Percentiles rank a stretch among this genome's conserved stretches.
Conservation (phyloP, 2,888 invertebrate species). For the Drosophila kokeensis region DNA sequence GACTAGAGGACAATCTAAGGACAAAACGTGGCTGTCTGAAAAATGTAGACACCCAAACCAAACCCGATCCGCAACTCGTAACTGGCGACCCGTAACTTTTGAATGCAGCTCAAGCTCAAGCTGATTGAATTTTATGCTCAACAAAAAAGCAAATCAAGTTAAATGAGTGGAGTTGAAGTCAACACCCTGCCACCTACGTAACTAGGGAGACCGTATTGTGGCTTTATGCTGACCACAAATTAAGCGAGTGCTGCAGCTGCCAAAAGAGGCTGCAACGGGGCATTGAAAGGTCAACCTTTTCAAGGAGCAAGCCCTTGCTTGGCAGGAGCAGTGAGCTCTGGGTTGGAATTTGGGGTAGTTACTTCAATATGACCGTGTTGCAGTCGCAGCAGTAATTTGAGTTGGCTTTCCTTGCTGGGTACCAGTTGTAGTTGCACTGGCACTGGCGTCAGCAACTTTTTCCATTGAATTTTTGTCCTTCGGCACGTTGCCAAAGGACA, state of each 20-base stretch:
- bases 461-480: constrained; percentile 76
- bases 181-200: background rate
- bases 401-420: constrained; percentile 45
- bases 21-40: constrained; percentile 73
- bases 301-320: constrained; percentile 2
- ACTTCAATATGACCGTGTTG: constrained; percentile 1
- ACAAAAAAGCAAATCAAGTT: constrained; percentile 71
- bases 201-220: constrained; percentile 14
- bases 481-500: constrained; percentile 72
- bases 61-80: background rate
- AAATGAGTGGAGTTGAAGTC: constrained; percentile 56
- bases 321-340: background rate
- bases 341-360: background rate
- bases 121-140: constrained; percentile 80
- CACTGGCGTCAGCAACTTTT: constrained; percentile 35
- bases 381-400: constrained; percentile 25
- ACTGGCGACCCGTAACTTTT: constrained; percentile 66
- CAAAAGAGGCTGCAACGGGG: constrained; percentile 45
- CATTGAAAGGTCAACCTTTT: constrained; percentile 51
- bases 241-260: constrained; percentile 27
- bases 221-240: constrained; percentile 41
- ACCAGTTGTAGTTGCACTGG: constrained; percentile 12
- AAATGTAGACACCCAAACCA: background rate
- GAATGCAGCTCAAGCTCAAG: constrained; percentile 75
- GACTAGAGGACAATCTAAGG: constrained; percentile 76